Conservation (phyloP, 1,140 invertebrate genomes). For the Drosophila grimshawi region DNA sequence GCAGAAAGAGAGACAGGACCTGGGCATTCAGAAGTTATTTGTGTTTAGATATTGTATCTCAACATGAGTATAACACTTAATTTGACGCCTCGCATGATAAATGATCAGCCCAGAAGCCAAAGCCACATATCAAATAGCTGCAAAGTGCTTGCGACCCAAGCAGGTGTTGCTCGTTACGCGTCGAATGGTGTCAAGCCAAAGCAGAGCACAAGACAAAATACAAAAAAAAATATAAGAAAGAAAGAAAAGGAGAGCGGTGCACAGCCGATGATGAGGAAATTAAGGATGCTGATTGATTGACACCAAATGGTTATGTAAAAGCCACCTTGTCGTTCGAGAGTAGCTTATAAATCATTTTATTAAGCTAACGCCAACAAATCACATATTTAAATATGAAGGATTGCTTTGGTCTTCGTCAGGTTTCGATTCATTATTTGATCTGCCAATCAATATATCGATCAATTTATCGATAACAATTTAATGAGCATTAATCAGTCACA, state of each 20-base stretch:
- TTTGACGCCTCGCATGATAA: conserved; percentile 52
- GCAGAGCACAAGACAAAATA: neutral
- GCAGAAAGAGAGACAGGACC: conserved; percentile 4
- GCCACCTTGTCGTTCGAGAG: too few species aligned
- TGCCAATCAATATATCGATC: too few species aligned
- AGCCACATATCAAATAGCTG: conserved; percentile 29
- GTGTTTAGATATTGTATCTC: conserved; percentile 43
- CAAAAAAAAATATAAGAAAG: neutral
- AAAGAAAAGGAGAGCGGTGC: too few species aligned
- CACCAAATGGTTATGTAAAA: neutral
- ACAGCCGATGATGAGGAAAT: conserved; percentile 1
- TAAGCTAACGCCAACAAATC: neutral
- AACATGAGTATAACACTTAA: conserved; percentile 46
- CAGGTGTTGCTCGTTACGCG: conserved; percentile 21
- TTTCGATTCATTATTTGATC: neutral
- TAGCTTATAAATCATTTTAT: neutral
- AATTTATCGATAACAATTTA: too few species aligned
- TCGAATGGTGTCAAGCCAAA: neutral
- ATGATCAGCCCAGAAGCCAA: conserved; percentile 24
- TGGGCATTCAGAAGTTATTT: conserved; percentile 11
- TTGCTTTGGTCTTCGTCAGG: neutral
- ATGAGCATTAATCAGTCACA: too few species aligned
- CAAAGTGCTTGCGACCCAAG: conserved; percentile 3
- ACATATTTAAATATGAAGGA: neutral
- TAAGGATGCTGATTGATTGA: conserved; percentile 23